phyloP scores from a whole-genome alignment of 2,797 vertebrate species.

The Micropoecilia bifurca region DNA sequence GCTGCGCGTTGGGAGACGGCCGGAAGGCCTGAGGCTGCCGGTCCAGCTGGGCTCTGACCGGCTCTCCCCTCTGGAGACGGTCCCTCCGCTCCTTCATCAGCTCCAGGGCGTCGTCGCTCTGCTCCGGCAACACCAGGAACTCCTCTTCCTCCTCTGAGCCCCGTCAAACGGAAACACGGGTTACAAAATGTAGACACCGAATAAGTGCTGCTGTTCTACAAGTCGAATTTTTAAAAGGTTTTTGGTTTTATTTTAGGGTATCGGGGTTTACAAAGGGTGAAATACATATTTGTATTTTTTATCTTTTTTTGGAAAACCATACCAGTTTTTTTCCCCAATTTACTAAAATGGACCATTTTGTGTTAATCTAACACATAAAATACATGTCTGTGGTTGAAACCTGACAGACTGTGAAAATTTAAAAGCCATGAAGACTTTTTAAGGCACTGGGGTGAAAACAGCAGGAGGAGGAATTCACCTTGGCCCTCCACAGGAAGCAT shows the following conservation, averaged over 20 bases:
- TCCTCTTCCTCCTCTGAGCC: constrained; percentile 84
- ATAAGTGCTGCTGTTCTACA: not conserved
- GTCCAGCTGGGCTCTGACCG: constrained; percentile 87
- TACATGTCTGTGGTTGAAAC: not conserved
- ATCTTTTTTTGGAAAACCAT: no score
- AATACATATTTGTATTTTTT: not conserved
- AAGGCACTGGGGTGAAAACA: not conserved
- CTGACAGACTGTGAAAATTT: not conserved
- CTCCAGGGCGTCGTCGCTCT: constrained; percentile 76
- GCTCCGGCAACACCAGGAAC: constrained; percentile 86
- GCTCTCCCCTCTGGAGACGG: constrained; percentile 85
- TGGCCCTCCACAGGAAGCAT: constrained; percentile 84
- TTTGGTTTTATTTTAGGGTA: not conserved
- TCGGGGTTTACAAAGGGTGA: not conserved
- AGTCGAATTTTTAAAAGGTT: not conserved
- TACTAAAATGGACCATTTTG: not conserved
- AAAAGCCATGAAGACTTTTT: not conserved
- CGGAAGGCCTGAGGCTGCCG: constrained; percentile 85
- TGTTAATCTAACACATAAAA: not conserved
- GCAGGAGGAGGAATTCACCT: constrained; percentile 74
- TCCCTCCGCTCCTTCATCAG: constrained; percentile 83
- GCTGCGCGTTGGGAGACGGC: constrained; percentile 83
- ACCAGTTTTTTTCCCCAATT: not conserved
- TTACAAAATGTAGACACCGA: not conserved
- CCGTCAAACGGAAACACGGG: constrained; percentile 10